Base-by-base conservation (phyloP, 2,797 vertebrate species). In the Chiropotes sagulatus region DNA sequence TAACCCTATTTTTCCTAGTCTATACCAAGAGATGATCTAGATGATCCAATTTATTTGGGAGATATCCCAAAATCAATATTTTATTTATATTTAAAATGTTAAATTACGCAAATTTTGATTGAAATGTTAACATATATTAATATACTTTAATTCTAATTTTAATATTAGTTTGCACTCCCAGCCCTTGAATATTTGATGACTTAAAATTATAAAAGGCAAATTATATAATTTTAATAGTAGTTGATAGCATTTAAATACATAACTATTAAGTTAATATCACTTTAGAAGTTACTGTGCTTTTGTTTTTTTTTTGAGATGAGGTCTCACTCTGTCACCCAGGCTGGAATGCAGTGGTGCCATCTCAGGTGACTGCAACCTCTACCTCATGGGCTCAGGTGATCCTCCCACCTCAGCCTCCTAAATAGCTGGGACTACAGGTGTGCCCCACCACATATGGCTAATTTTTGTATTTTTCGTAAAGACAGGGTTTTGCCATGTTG, bases 141-240 rank as follows among this genome's bases (percentile, higher is more conserved):
- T 17, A 67, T 7, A 19, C 61, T 67, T 67, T n/a, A 67, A n/a
- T 67, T 67, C n/a, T 67, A n/a, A 22, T 54, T 22, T 54, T 54
- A 54, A 54, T 22, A 67, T 67, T 67, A 67, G 3, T 91, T 64
- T 88, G 10, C 33, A 67, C 79, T 85, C 85, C 61, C 28, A 81
- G 39, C 12, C 41, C 73, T 70, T 52, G 8, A 89, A 44, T 96
- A 92, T 89, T 84, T 75, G 48, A 10, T 89, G 54, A 86, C n/a
- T 75, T 75, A 33, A 92, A 84, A 88, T 91, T 91, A 93, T 57
- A 73, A 88, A 96, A 92, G 15, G 33, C 44, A 88, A 88, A 84
- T 84, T 64, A 73, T 26, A 70, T 75, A 46, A 48, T 84, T 90
- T 92, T 54, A 95, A 84, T 64, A 93, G 15, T 67, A 86, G 52